Evolutionary conservation across 2,888 invertebrate genomes (phyloP).

Genomic region (Pachycephus smyrnensis): DNA sequence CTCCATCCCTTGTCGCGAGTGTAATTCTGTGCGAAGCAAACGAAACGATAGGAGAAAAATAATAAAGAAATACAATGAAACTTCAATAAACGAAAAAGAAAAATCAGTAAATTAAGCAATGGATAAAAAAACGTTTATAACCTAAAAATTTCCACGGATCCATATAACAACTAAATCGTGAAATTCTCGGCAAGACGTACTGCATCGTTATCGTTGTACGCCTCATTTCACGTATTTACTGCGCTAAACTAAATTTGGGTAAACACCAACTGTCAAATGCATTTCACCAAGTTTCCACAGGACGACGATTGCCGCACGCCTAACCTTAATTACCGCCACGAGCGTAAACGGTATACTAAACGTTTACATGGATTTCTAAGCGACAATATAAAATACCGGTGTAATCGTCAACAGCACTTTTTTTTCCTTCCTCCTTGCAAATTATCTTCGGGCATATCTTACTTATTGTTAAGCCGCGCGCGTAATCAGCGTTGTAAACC

Average conservation of each 20-base stretch:
- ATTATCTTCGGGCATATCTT: not conserved
- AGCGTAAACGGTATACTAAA: not conserved
- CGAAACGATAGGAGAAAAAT: slow-evolving; percentile 26
- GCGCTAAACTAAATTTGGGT: not conserved
- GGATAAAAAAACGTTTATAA: not conserved
- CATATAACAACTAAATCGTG: not conserved
- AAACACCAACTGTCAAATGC: not conserved
- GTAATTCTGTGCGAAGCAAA: slow-evolving; percentile 51
- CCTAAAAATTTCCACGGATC: not conserved
- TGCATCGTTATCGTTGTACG: not conserved
- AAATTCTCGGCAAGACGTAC: not conserved
- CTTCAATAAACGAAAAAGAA: slow-evolving; percentile 2
- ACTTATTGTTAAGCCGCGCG: no score
- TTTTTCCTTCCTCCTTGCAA: not conserved
- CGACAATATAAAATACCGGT: not conserved
- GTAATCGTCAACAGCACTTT: not conserved
- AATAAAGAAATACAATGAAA: slow-evolving; percentile 19
- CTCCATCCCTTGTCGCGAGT: slow-evolving; percentile 65
- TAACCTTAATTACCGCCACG: not conserved
- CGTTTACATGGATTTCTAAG: not conserved
- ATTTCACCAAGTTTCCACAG: not conserved
- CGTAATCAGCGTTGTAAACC: no score
- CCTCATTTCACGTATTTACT: not conserved
- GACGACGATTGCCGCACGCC: not conserved
- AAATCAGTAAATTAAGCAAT: not conserved